Evolutionary conservation across 2,113 vertebrate species (phyloP), one percentile per base, ranked within the genome.

Genomic region (Alligator sinensis): DNA sequence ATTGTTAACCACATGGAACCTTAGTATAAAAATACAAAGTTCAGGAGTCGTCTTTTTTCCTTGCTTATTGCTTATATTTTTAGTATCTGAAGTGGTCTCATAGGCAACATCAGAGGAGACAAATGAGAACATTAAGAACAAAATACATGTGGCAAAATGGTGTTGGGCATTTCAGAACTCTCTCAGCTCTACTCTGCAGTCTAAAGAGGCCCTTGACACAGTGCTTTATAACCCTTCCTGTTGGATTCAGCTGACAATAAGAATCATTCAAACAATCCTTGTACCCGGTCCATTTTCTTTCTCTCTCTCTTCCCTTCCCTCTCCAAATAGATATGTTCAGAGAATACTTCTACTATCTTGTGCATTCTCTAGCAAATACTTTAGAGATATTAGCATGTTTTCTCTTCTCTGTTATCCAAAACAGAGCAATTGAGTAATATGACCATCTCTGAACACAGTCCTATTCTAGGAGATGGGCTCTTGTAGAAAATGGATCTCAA

Each of bases 341-440:
- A 82, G 72, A 92, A 89, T 77, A 77, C 28, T 91, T 94, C 13
- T 21, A 5, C 6, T 91, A 13, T 27, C 64, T 96, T 83, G 70
- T 81, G 83, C 15, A 62, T 72, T 91, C 83, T 57, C 54, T 21
- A 70, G 34, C 68, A 80, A 89, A 76, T 68, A 70, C 88, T 84
- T 76, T 55, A 75, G 84, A 75, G 63, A 91, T 86, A 72, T n/a
- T 34, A 85, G 11, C 22, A 64, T 80, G 4, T 2, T 30, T 87
- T 92, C 88, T 11, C 24, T 38, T 21, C 3, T 18, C 25, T 85
- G 16, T 76, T 14, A 62, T 62, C 18, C 11, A 78, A 97, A 96
- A 93, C 83, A 13, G 96, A 95, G 76, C 92, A 94, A 82, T 95
- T 95, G 82, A 93, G 86, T 93, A 87, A 88, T 93, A 62, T 83